These are phyloP conservation scores for Diabrotica balteata DNA, from an alignment of 2,888 invertebrate genomes.

Conservation along the genomic window DNA sequence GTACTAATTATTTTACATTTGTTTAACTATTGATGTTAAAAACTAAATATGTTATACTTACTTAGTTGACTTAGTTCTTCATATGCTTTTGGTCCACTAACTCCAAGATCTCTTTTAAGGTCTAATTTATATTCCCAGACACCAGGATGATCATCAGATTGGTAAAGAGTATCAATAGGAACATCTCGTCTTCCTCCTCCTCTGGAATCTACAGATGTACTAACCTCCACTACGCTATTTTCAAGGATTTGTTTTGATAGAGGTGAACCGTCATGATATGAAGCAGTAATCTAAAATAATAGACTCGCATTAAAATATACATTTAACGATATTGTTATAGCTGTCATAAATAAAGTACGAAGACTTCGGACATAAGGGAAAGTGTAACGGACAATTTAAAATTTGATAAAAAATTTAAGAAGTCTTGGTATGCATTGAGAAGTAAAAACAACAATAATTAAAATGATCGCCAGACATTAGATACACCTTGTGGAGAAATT, in stretches of 20 bases:
- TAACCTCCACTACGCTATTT: conserved; percentile 73
- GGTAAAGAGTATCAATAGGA: conserved; percentile 67
- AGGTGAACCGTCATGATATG: conserved; percentile 90
- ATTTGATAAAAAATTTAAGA: too few species aligned
- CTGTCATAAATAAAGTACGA: too few species aligned
- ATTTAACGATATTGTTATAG: too few species aligned
- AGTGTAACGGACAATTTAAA: too few species aligned
- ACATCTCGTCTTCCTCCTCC: conserved; percentile 72
- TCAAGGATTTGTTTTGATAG: conserved; percentile 70
- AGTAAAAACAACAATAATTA: too few species aligned
- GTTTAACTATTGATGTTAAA: too few species aligned
- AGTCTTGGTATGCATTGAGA: too few species aligned
- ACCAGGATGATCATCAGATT: conserved; percentile 73
- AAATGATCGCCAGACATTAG: too few species aligned
- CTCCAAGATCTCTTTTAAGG: conserved; percentile 70
- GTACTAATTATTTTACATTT: too few species aligned
- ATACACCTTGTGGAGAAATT: too few species aligned
- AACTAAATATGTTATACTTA: conserved; percentile 31
- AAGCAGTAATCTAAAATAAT: conserved; percentile 74
- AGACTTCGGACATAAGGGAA: too few species aligned
- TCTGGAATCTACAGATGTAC: conserved; percentile 68
- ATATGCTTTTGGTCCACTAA: conserved; percentile 50
- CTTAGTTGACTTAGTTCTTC: conserved; percentile 52
- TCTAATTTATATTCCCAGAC: conserved; percentile 87
- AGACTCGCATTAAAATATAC: neutral